A percentile compares a stretch with the other conserved stretches of the same genome.
phyloP scores from a whole-genome alignment of 2,113 vertebrate genomes.

The Campylomormyrus numenius region DNA sequence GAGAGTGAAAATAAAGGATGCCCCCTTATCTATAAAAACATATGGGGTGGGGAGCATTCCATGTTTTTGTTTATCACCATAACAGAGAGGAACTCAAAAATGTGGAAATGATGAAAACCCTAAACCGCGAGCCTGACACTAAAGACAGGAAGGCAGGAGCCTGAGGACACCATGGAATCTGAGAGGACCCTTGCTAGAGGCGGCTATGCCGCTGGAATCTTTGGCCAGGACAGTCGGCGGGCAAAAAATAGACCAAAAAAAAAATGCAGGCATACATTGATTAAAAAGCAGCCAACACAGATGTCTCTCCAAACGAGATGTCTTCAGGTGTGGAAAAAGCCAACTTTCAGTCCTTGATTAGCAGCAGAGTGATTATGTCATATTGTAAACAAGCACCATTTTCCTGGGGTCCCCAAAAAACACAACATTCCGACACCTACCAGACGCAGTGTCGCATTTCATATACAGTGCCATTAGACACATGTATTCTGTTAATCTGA shows the following conservation, averaged over 20 bases:
- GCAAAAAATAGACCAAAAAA: slow-evolving; percentile 41
- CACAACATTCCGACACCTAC: not conserved
- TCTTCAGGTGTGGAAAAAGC: not conserved
- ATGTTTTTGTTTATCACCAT: not conserved
- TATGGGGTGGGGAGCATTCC: not conserved
- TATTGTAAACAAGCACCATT: not conserved
- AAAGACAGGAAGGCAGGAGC: slow-evolving; percentile 53
- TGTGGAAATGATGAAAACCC: slow-evolving; percentile 55
- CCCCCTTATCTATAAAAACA: not conserved
- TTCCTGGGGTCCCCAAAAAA: not conserved
- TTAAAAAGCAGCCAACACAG: slow-evolving; percentile 32
- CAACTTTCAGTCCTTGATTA: not conserved
- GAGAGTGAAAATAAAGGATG: not conserved
- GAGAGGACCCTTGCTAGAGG: slow-evolving; percentile 51
- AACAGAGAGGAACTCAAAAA: not conserved
- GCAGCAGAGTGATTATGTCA: too few relatives aligned
- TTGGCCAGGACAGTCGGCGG: slow-evolving; percentile 21
- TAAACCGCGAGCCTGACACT: slow-evolving; percentile 39
- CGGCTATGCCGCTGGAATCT: slow-evolving; percentile 36
- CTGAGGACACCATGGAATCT: slow-evolving; percentile 57
- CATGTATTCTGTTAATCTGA: not conserved
- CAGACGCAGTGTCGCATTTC: not conserved
- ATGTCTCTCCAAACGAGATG: slow-evolving; percentile 14
- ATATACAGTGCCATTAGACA: not conserved
- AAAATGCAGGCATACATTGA: slow-evolving; percentile 40